Evolutionary conservation across 1,140 invertebrate genomes (phyloP).

Genomic region (Philopotamus ludificatus): DNA sequence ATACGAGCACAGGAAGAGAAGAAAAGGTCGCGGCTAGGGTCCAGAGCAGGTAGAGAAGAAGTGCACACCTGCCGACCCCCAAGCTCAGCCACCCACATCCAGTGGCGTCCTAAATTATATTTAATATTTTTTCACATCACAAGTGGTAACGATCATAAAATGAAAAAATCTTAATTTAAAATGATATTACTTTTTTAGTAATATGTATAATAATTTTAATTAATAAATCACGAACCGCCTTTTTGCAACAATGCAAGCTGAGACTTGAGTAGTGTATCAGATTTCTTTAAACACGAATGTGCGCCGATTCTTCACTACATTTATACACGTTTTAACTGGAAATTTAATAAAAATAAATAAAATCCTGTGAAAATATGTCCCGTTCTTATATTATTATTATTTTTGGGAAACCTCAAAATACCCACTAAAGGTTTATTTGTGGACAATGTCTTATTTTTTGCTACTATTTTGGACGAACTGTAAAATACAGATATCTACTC

Average conservation of each 20-base stretch:
- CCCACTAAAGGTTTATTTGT: no score
- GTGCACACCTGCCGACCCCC: not conserved
- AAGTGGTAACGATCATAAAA: no score
- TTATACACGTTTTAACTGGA: no score
- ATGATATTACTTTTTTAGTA: not conserved
- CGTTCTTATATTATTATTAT: no score
- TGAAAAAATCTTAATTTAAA: no score
- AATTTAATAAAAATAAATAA: no score
- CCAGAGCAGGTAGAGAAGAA: not conserved
- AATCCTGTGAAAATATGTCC: no score
- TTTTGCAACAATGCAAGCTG: not conserved
- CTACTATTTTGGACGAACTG: no score
- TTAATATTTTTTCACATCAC: not conserved
- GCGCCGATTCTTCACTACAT: not conserved
- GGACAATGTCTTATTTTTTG: no score
- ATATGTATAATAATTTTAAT: not conserved
- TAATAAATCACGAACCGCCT: not conserved
- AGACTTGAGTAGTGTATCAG: constrained; percentile 1
- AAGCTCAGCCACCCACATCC: not conserved
- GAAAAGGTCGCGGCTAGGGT: not conserved
- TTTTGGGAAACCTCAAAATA: no score
- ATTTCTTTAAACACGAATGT: not conserved
- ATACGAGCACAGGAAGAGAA: not conserved
- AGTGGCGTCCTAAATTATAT: not conserved
- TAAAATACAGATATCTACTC: no score